Conservation (phyloP, 1,140 invertebrate genomes). For the Drosophila sechellia region DNA sequence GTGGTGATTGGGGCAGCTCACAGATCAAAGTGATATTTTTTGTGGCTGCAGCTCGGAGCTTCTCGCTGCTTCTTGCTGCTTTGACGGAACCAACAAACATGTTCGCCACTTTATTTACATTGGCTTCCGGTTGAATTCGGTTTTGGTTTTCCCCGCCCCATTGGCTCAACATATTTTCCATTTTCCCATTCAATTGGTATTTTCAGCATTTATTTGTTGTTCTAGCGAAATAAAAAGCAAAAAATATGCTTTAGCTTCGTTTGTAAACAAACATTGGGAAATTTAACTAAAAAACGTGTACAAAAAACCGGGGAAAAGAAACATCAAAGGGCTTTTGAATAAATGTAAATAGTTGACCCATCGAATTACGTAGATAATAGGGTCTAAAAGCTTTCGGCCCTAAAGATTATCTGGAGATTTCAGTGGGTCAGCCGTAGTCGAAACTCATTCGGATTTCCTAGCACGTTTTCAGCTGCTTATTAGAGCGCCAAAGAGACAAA, state of each 20-base stretch:
- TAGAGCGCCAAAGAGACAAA: slow-evolving; percentile 24
- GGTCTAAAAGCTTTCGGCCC: slow-evolving; percentile 38
- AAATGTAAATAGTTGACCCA: slow-evolving; percentile 48
- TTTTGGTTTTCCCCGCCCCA: slow-evolving; percentile 28
- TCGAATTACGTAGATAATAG: slow-evolving; percentile 28
- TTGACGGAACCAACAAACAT: slow-evolving; percentile 82
- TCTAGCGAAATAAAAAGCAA: slow-evolving; percentile 73
- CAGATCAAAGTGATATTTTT: slow-evolving; percentile 77
- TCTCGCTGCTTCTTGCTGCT: slow-evolving; percentile 48
- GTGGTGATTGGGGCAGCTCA: slow-evolving; percentile 16
- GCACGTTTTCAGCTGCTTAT: slow-evolving; percentile 55
- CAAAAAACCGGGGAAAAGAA: slow-evolving; percentile 6
- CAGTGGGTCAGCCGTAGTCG: slow-evolving; percentile 38
- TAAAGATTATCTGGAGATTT: slow-evolving; percentile 45
- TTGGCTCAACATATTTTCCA: slow-evolving; percentile 25
- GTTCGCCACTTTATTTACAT: slow-evolving; percentile 77
- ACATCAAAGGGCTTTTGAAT: slow-evolving; percentile 29
- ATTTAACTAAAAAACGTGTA: slow-evolving; percentile 16
- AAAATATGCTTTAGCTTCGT: slow-evolving; percentile 59
- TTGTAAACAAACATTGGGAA: slow-evolving; percentile 33
- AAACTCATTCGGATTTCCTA: slow-evolving; percentile 37
- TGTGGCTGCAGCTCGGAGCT: slow-evolving; percentile 37
- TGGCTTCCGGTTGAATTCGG: slow-evolving; percentile 79
- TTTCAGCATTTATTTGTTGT: slow-evolving; percentile 68
- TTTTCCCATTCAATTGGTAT: slow-evolving; percentile 49